Conservation (phyloP, 2,888 invertebrate species). For the Agriopis aurantiaria region DNA sequence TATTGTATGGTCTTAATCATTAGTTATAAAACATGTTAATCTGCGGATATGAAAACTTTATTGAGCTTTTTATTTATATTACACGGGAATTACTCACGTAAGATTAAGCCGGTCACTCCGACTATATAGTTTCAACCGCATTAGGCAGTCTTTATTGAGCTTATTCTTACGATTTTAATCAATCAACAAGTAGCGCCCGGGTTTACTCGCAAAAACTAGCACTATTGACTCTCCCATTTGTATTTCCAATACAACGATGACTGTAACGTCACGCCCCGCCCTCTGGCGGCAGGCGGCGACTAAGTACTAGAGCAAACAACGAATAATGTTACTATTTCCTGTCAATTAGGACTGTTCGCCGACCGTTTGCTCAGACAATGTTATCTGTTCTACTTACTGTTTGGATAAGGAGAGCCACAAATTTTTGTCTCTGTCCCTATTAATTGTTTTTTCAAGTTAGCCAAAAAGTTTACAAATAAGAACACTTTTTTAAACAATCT, state of each 20-base stretch:
- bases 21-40: too few species aligned
- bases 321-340: constrained; percentile 75
- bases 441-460: neutral
- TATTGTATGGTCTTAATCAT: too few species aligned
- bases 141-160: too few species aligned
- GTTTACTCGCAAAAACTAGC: neutral
- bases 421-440: constrained; percentile 3
- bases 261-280: constrained; percentile 35
- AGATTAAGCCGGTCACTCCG: too few species aligned
- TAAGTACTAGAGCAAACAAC: constrained; percentile 66
- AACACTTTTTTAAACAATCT: too few species aligned
- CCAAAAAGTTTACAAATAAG: too few species aligned
- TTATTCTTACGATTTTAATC: neutral
- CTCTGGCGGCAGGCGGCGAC: constrained; percentile 41
- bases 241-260: constrained; percentile 15
- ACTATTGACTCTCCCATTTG: constrained; percentile 36
- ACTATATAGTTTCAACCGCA: too few species aligned
- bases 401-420: constrained; percentile 29
- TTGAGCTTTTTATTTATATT: too few species aligned
- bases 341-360: constrained; percentile 65
- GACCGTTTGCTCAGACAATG: constrained; percentile 17
- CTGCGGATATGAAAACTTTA: too few species aligned
- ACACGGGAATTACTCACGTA: too few species aligned
- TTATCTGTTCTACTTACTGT: constrained; percentile 3
- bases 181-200: constrained; percentile 8